These are phyloP conservation scores for Tenthredo amoena DNA, from an alignment of 2,888 invertebrate genomes.

Conservation along the genomic window DNA sequence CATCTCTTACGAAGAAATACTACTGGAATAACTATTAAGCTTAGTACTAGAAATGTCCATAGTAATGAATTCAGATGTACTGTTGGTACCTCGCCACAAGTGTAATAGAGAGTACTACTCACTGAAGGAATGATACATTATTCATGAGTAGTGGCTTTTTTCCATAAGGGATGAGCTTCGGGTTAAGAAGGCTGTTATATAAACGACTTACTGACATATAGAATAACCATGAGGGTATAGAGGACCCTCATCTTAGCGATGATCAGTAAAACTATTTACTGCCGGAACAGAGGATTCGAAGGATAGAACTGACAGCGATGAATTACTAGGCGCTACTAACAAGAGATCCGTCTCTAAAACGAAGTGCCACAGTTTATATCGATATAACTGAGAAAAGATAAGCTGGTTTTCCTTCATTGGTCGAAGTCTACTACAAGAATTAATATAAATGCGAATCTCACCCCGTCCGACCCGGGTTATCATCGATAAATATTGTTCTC, in stretches of 20 bases:
- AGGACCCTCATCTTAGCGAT: background rate
- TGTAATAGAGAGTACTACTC: no score
- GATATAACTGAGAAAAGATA: background rate
- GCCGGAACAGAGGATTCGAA: background rate
- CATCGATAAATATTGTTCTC: background rate
- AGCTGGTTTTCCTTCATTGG: background rate
- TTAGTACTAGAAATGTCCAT: no score
- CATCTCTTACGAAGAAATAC: no score
- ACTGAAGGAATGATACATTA: background rate
- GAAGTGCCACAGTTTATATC: background rate
- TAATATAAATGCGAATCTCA: background rate
- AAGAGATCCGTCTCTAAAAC: background rate
- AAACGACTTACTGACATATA: background rate
- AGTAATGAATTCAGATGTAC: no score
- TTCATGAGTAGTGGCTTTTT: background rate
- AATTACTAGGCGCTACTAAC: background rate
- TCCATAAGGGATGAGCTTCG: background rate
- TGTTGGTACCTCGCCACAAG: no score
- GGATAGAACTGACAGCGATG: background rate
- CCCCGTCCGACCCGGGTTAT: background rate
- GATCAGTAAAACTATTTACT: background rate
- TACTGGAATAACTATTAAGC: no score
- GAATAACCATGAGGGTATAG: background rate
- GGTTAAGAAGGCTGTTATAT: background rate
- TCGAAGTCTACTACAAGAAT: background rate